A percentile compares a stretch with the other conserved stretches of the same genome.
Conservation (phyloP, 2,797 vertebrate genomes). For the Falco concolor region DNA sequence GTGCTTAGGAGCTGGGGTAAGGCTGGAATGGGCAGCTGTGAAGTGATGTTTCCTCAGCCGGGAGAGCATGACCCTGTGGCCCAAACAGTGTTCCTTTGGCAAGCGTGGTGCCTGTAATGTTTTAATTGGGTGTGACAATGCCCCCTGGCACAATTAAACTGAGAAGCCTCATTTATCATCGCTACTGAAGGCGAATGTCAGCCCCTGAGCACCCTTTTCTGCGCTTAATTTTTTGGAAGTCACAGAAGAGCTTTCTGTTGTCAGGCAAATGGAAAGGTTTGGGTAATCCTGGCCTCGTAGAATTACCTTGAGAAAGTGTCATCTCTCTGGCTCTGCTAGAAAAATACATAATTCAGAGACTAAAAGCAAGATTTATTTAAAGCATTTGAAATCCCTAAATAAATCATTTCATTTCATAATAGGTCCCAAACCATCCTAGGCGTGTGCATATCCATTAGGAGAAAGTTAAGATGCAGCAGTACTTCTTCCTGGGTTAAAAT, state of each 20-base stretch:
- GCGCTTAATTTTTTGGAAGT: background rate
- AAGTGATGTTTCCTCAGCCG: rapidly evolving
- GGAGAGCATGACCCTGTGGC: background rate
- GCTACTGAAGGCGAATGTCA: rapidly evolving
- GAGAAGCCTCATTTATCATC: background rate
- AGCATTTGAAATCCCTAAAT: constrained; percentile 11
- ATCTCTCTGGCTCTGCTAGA: background rate
- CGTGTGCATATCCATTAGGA: background rate
- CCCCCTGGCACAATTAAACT: background rate
- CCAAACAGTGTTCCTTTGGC: background rate
- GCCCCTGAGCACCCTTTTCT: background rate
- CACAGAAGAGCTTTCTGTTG: background rate
- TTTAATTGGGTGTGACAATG: background rate
- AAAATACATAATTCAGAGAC: background rate
- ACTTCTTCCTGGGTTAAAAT: background rate
- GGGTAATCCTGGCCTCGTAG: background rate
- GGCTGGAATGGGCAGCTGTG: rapidly evolving
- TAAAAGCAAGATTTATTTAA: constrained; percentile 16
- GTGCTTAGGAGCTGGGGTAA: background rate
- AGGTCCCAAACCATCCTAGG: background rate
- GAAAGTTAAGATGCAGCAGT: background rate
- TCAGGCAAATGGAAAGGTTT: background rate
- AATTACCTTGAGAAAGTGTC: background rate
- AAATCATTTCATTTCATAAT: constrained; percentile 4
- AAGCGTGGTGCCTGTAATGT: rapidly evolving